Evolutionary conservation across 1,140 invertebrate species (phyloP).

Genomic region (Zaprionus kolodkinae): DNA sequence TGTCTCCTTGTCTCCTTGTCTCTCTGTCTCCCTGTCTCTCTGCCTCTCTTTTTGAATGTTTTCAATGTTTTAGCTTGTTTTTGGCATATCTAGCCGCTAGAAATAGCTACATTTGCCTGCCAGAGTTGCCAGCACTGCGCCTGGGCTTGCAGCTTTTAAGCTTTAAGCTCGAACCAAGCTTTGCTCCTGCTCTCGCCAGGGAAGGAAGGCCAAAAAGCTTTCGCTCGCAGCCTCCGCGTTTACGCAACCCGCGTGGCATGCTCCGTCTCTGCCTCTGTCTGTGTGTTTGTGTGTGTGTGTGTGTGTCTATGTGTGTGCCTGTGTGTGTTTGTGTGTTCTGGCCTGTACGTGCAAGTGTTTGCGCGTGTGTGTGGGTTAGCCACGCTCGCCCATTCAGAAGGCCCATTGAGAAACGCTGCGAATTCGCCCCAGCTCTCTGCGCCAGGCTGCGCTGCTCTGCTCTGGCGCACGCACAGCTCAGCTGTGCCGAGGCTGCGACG

Average conservation of each 20-base stretch:
- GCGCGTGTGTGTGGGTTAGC: slow-evolving; percentile 17
- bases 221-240: slow-evolving; percentile 18
- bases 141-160: neutral
- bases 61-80: too few species aligned
- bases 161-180: neutral
- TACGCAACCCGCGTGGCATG: slow-evolving; percentile 23
- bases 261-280: neutral
- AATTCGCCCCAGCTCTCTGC: slow-evolving; percentile 23
- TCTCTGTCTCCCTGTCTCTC: too few species aligned
- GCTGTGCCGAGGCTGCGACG: slow-evolving; percentile 30
- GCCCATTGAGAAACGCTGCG: slow-evolving; percentile 43
- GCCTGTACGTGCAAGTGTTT: neutral
- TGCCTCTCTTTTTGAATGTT: too few species aligned
- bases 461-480: slow-evolving; percentile 7
- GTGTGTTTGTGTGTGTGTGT: neutral
- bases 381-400: slow-evolving; percentile 40
- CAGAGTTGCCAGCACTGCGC: neutral
- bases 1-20: too few species aligned
- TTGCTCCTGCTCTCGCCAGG: neutral
- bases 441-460: neutral
- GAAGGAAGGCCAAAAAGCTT: neutral
- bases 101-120: neutral
- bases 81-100: neutral
- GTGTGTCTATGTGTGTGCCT: neutral
- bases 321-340: neutral